A percentile compares a stretch with the other conserved stretches of the same genome.
phyloP scores from a whole-genome alignment of 1,140 invertebrate genomes.

The Trichonephila inaurata region DNA sequence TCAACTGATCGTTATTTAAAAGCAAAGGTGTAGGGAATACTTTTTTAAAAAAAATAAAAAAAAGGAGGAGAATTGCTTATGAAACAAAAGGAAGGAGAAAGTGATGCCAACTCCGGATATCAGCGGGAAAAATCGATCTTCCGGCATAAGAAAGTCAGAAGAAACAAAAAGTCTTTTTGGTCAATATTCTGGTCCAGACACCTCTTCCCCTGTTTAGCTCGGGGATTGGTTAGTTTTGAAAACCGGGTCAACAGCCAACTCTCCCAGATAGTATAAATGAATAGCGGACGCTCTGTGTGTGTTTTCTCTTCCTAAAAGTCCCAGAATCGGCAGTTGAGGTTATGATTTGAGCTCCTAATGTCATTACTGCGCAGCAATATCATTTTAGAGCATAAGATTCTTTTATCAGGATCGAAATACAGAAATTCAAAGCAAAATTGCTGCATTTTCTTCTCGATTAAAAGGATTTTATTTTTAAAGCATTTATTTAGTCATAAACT shows the following conservation, averaged over 20 bases:
- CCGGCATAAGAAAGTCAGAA: slow-evolving; percentile 13
- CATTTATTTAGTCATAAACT: no score
- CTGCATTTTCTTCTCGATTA: no score
- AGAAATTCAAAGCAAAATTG: no score
- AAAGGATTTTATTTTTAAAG: no score
- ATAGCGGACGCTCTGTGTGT: slow-evolving; percentile 37
- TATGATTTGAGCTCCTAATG: neutral
- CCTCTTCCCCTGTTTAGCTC: slow-evolving; percentile 60
- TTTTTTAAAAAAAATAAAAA: neutral
- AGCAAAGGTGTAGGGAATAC: neutral
- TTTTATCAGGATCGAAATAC: no score
- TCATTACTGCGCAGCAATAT: neutral
- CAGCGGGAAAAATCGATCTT: slow-evolving; percentile 53
- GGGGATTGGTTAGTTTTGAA: slow-evolving; percentile 69
- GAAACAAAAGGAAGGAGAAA: slow-evolving; percentile 32
- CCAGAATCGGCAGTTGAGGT: neutral
- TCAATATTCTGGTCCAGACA: slow-evolving; percentile 67
- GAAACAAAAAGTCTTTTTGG: slow-evolving; percentile 44
- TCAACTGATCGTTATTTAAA: slow-evolving; percentile 65
- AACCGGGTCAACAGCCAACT: slow-evolving; percentile 64
- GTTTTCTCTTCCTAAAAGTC: neutral
- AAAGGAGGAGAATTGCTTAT: slow-evolving; percentile 42
- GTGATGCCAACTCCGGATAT: slow-evolving; percentile 60
- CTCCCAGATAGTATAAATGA: slow-evolving; percentile 50
- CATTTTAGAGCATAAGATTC: neutral